phyloP scores from a whole-genome alignment of 2,888 invertebrate species.

The Eupithecia dodoneata region DNA sequence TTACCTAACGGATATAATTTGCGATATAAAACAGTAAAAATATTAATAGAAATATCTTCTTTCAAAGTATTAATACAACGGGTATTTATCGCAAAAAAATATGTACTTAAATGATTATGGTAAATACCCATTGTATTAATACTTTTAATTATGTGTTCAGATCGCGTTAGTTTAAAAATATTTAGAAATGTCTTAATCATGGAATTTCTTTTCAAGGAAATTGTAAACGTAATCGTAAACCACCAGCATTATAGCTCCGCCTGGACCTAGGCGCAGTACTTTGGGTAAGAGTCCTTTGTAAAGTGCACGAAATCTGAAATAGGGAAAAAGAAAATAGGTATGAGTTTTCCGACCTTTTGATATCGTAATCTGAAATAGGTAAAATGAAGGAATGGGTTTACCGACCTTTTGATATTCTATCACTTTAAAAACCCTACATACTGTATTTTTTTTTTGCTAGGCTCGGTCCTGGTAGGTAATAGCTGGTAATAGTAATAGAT shows the following conservation, averaged over 20 bases:
- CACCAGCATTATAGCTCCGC: constrained; percentile 97
- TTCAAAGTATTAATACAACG: too few species aligned
- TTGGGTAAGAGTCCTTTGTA: constrained; percentile 97
- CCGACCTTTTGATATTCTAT: not conserved
- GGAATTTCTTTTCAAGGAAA: constrained; percentile 84
- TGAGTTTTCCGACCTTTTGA: not conserved
- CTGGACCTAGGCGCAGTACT: constrained; percentile 95
- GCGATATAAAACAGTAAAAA: not conserved
- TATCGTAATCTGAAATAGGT: constrained; percentile 14
- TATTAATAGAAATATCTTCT: not conserved
- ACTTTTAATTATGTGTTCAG: too few species aligned
- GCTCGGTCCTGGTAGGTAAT: not conserved
- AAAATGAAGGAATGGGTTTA: constrained; percentile 9
- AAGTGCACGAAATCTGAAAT: constrained; percentile 90
- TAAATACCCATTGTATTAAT: too few species aligned
- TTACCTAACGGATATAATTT: not conserved
- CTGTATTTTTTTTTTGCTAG: not conserved
- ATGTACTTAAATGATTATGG: too few species aligned
- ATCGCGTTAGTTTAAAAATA: too few species aligned
- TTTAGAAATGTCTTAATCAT: constrained; percentile 9
- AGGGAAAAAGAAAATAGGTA: constrained; percentile 28
- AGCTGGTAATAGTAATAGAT: not conserved
- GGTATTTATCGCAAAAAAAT: too few species aligned
- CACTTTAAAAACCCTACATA: not conserved
- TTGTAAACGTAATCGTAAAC: constrained; percentile 95